Evolutionary conservation across 2,888 invertebrate genomes (phyloP), one percentile per base, ranked within the genome.

Genomic region (Ophioninae sp.): DNA sequence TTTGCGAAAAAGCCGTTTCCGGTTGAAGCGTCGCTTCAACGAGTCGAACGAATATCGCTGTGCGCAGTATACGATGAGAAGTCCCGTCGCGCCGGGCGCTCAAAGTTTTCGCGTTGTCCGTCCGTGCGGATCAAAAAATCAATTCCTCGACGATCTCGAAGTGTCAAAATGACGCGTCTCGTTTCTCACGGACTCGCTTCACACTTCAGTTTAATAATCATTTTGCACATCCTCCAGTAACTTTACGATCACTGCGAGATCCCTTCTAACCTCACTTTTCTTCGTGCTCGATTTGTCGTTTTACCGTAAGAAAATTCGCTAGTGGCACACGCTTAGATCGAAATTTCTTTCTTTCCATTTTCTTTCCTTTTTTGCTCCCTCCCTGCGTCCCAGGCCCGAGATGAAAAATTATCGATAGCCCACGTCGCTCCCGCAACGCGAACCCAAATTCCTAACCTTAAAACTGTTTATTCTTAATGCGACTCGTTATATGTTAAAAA

Each of bases 301-400:
- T 76, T 59, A 39, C 57, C 37, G 59, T 67, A 57, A 76, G 68
- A 68, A 76, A 68, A 50, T 13, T 68, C 61, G 76, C 68, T 61
- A 68, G 68, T 68, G 68, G 59, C 76, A 68, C 76, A 68, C 61
- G 68, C 59, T 30, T 50, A 6, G 56, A 65, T 59, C 67, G 57
- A 57, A 50, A 69, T 17, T 23, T n/a, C 7, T 23, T 41, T 44
- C n/a, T n/a, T n/a, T n/a, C n/a, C n/a, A n/a, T 39, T 72, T 10
- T 41, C 23, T 5, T 13, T 61, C 20, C 30, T 56, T 17, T 8
- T 7, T 68, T 21, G n/a, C 5, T 57, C 2, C 10, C 10, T 30
- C n/a, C 7, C 39, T 21, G 7, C 59, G 72, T 6, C 13, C 2
- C 23, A 44, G 61, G 41, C 23, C 41, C 56, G 61, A 61, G 61